Conservation (phyloP, 2,888 invertebrate species). For the Synanthedon formicaeformis region DNA sequence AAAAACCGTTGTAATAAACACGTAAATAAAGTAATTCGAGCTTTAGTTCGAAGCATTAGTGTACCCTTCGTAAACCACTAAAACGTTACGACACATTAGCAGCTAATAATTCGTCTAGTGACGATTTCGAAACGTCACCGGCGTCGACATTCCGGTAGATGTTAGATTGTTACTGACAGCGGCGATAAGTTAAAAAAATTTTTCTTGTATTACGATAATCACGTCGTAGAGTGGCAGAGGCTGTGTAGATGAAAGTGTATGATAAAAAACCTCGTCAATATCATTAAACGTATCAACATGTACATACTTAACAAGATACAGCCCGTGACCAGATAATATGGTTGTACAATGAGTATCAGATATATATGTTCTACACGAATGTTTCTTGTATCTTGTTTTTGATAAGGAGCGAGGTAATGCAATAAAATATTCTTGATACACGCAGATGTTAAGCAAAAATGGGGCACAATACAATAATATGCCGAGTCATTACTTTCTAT, state of each 20-base stretch:
- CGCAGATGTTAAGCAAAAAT: constrained; percentile 13
- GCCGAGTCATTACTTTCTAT: constrained; percentile 26
- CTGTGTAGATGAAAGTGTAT: constrained; percentile 33
- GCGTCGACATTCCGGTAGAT: constrained; percentile 42
- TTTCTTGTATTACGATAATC: constrained; percentile 50
- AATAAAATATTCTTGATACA: background rate
- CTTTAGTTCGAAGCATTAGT: constrained; percentile 33
- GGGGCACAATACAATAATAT: constrained; percentile 16
- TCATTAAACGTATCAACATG: constrained; percentile 46
- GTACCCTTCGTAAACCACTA: constrained; percentile 40
- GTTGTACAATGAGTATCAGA: constrained; percentile 31
- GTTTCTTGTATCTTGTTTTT: constrained; percentile 27
- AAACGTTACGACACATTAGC: constrained; percentile 50
- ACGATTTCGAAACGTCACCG: constrained; percentile 52
- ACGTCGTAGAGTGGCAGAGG: constrained; percentile 24
- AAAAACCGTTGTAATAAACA: constrained; percentile 2
- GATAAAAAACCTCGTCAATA: constrained; percentile 59
- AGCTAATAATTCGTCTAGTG: constrained; percentile 51
- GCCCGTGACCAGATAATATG: constrained; percentile 41
- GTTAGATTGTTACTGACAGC: constrained; percentile 47
- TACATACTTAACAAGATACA: constrained; percentile 53
- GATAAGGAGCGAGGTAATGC: background rate
- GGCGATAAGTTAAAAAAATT: constrained; percentile 40
- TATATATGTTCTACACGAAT: constrained; percentile 36
- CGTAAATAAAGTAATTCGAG: constrained; percentile 32